phyloP scores from a whole-genome alignment of 2,797 vertebrate genomes.

The Dipus sagitta region DNA sequence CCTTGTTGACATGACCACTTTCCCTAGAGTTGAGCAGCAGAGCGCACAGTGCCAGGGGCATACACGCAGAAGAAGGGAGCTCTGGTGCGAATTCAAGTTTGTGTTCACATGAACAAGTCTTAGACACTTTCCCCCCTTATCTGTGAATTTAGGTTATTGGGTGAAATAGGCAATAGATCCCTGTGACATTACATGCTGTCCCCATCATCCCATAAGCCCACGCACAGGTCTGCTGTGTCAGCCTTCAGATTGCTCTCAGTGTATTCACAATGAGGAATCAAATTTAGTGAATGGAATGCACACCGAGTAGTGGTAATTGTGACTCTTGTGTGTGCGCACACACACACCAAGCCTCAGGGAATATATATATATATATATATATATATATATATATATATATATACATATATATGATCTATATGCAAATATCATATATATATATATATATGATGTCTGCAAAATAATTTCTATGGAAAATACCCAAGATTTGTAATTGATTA shows the following conservation, averaged over 20 bases:
- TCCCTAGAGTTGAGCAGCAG: rapidly evolving
- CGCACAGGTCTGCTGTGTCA: background rate
- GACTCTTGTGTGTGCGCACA: background rate
- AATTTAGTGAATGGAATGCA: background rate
- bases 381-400: background rate
- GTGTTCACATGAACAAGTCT: background rate
- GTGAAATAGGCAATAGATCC: background rate
- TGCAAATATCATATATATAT: no score
- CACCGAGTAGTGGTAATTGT: background rate
- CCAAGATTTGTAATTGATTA: background rate
- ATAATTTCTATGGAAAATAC: background rate
- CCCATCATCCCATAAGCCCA: background rate
- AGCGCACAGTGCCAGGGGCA: background rate
- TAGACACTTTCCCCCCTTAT: background rate
- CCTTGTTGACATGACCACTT: rapidly evolving
- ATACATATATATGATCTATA: background rate
- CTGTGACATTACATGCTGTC: background rate
- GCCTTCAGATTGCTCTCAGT: background rate
- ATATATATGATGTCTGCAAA: background rate
- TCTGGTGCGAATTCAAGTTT: background rate
- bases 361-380: background rate
- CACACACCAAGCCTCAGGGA: background rate
- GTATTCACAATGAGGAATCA: background rate
- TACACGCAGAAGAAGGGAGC: background rate
- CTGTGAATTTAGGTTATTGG: background rate